These are phyloP conservation scores for Sphaeridia pumilis DNA, from an alignment of 2,888 invertebrate species.

Conservation along the genomic window DNA sequence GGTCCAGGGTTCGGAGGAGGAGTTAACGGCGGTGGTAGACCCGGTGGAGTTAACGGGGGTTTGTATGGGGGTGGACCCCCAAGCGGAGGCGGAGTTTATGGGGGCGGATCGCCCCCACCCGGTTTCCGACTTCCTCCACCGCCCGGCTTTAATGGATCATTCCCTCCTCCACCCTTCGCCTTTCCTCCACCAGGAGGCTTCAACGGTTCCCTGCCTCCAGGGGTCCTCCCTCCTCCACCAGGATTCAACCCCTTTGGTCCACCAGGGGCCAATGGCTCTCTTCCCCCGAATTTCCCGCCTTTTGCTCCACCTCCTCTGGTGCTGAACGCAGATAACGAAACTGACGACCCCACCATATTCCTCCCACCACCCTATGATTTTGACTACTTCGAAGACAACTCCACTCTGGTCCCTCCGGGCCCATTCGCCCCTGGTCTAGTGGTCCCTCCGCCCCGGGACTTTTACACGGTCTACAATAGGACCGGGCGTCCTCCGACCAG, in stretches of 20 bases:
- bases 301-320: slow-evolving; percentile 38
- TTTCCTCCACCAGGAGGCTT: slow-evolving; percentile 10
- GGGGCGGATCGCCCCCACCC: slow-evolving; percentile 27
- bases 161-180: slow-evolving; percentile 47
- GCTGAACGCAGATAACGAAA: slow-evolving; percentile 48
- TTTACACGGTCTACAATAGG: slow-evolving; percentile 60
- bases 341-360: slow-evolving; percentile 79
- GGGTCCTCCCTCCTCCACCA: slow-evolving; percentile 24
- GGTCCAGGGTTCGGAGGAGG: slow-evolving; percentile 5
- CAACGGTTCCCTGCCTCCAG: slow-evolving; percentile 1
- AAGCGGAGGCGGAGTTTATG: slow-evolving; percentile 4
- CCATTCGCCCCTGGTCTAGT: slow-evolving; percentile 80
- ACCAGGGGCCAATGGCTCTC: slow-evolving; percentile 33
- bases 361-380: slow-evolving; percentile 86
- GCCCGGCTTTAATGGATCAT: slow-evolving; percentile 53
- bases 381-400: slow-evolving; percentile 62
- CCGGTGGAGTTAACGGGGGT: slow-evolving; percentile 25
- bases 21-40: slow-evolving; percentile 1
- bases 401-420: slow-evolving; percentile 63
- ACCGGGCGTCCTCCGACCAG: slow-evolving; percentile 9
- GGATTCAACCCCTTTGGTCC: slow-evolving; percentile 25
- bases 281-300: slow-evolving; percentile 38
- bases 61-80: slow-evolving; percentile 16
- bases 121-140: slow-evolving; percentile 46
- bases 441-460: slow-evolving; percentile 74